A percentile compares a stretch with the other conserved stretches of the same genome.
Conservation (phyloP, 2,797 vertebrate species). For the Rallus crepitans region DNA sequence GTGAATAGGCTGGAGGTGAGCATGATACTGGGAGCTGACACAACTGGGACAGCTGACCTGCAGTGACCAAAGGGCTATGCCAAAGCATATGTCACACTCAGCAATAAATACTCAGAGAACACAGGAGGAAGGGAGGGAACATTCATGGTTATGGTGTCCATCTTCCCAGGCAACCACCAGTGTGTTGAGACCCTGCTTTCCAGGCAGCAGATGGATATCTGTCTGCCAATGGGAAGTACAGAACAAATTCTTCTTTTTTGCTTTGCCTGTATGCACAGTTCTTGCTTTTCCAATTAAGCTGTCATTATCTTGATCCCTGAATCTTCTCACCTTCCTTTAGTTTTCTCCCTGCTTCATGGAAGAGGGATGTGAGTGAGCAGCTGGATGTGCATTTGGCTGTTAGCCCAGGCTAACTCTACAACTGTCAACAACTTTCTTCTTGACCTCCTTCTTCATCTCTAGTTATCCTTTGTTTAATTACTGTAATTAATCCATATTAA, state of each 20-base stretch:
- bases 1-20: not conserved
- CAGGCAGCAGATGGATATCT: not conserved
- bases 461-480: constrained; percentile 29
- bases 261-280: not conserved
- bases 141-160: not conserved
- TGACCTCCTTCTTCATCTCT: not conserved
- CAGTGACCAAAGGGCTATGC: not conserved
- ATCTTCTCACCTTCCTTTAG: not conserved
- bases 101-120: fast-evolving
- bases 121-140: not conserved
- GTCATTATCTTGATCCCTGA: not conserved
- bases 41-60: not conserved
- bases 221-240: not conserved
- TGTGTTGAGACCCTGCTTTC: not conserved
- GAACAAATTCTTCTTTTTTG: not conserved
- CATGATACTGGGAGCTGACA: not conserved
- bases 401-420: not conserved
- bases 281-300: not conserved
- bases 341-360: not conserved
- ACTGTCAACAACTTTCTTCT: constrained; percentile 1
- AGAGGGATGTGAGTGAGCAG: not conserved
- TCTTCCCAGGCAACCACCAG: not conserved
- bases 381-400: not conserved
- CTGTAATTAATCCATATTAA: constrained; percentile 19
- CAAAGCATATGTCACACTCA: not conserved